Evolutionary conservation across 2,888 invertebrate species (phyloP).

Genomic region (Drosophila limbata): DNA sequence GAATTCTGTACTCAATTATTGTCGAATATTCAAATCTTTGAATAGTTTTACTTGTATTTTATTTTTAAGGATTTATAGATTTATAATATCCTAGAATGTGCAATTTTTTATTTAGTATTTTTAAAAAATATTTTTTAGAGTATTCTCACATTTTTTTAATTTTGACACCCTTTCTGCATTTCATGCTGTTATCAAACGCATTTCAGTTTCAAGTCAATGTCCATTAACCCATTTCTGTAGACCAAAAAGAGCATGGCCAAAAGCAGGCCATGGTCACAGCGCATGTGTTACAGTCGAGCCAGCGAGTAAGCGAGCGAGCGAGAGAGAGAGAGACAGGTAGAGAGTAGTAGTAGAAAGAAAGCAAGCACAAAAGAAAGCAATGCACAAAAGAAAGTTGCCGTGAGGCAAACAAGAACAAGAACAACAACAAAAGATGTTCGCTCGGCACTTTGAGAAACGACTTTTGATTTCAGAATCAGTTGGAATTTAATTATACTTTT

Average conservation of each 20-base stretch:
- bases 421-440: not conserved
- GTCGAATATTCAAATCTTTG: too few relatives aligned
- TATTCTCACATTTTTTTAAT: not conserved
- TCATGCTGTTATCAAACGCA: constrained; percentile 13
- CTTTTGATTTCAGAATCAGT: constrained; percentile 73
- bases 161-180: not conserved
- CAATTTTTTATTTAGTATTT: too few relatives aligned
- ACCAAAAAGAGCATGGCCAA: constrained; percentile 56
- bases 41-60: too few relatives aligned
- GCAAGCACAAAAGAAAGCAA: constrained; percentile 45
- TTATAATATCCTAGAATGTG: too few relatives aligned
- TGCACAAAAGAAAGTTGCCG: constrained; percentile 56
- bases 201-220: constrained; percentile 34
- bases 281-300: constrained; percentile 34
- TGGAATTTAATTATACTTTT: constrained; percentile 4
- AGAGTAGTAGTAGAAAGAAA: constrained; percentile 36
- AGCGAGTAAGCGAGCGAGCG: not conserved
- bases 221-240: constrained; percentile 75
- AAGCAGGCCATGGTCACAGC: constrained; percentile 70
- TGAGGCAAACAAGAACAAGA: not conserved
- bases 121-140: not conserved
- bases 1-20: too few relatives aligned
- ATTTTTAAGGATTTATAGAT: too few relatives aligned
- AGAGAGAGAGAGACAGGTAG: constrained; percentile 1
- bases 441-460: constrained; percentile 22